phyloP scores from a whole-genome alignment of 2,888 invertebrate species.

The Creontiades dilutus region DNA sequence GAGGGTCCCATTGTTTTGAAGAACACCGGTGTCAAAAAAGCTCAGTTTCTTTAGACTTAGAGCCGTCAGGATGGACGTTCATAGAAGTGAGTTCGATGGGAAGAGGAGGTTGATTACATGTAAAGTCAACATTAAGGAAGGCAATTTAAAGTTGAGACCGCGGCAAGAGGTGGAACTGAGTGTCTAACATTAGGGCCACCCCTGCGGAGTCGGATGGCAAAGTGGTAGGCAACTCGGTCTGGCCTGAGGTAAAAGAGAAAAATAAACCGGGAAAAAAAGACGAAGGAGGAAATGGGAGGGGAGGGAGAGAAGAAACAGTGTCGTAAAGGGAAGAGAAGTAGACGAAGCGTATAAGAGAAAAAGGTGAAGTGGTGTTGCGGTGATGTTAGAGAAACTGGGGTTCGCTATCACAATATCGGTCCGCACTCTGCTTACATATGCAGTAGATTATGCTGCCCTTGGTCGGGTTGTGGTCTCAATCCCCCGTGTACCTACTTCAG shows the following conservation, averaged over 20 bases:
- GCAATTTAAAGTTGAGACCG: constrained; percentile 36
- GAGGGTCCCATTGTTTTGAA: too few relatives aligned
- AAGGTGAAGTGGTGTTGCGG: constrained; percentile 36
- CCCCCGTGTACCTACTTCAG: constrained; percentile 5
- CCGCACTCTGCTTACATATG: constrained; percentile 50
- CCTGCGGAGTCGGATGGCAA: constrained; percentile 6
- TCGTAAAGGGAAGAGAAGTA: constrained; percentile 5
- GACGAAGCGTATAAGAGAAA: constrained; percentile 21
- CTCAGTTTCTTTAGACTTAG: neutral
- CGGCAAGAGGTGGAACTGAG: constrained; percentile 31
- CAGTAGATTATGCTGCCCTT: constrained; percentile 59
- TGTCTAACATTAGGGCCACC: neutral
- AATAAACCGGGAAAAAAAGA: neutral
- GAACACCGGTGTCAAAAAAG: neutral
- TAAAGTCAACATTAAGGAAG: constrained; percentile 17
- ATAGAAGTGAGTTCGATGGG: neutral
- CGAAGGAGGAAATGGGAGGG: neutral
- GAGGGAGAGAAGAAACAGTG: neutral
- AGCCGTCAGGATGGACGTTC: neutral
- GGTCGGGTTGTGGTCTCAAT: constrained; percentile 28
- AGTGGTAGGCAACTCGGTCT: neutral
- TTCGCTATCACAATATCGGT: constrained; percentile 19
- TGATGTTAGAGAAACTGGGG: constrained; percentile 16
- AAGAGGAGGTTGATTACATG: neutral
- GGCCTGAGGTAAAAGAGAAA: neutral